phyloP scores from a whole-genome alignment of 92 coral and sea anemone genomes.

The Porites cylindrica region DNA sequence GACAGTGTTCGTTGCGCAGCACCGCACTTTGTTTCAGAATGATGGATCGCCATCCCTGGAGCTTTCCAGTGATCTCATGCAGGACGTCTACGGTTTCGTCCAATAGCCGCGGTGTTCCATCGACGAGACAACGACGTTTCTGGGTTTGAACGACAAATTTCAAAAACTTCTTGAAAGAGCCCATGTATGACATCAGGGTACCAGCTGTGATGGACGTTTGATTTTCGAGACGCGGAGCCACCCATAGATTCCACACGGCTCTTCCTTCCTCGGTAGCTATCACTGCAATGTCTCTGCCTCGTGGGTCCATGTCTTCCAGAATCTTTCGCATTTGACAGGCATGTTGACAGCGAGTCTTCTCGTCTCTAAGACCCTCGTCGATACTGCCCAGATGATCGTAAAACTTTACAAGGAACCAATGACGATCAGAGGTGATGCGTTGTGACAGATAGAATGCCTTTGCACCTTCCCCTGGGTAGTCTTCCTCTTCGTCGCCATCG shows the following conservation, averaged over 20 bases:
- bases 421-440: not conserved
- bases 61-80: not conserved
- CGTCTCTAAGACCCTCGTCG: not conserved
- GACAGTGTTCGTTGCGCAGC: not conserved
- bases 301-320: slow-evolving; percentile 1
- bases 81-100: not conserved
- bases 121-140: not conserved
- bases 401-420: not conserved
- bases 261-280: not conserved
- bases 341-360: not conserved
- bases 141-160: not conserved
- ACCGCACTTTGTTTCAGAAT: not conserved
- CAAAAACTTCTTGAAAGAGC: not conserved
- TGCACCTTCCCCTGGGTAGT: too few relatives aligned
- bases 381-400: not conserved
- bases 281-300: not conserved
- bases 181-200: not conserved
- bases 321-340: not conserved
- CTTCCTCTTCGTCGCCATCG: too few relatives aligned
- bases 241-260: slow-evolving; percentile 2
- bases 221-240: not conserved
- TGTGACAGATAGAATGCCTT: not conserved
- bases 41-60: not conserved
- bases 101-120: not conserved
- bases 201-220: not conserved